A percentile compares a stretch with the other conserved stretches of the same genome.
Evolutionary conservation across 2,113 vertebrate genomes (phyloP).

Genomic region (Climacteris rufus): DNA sequence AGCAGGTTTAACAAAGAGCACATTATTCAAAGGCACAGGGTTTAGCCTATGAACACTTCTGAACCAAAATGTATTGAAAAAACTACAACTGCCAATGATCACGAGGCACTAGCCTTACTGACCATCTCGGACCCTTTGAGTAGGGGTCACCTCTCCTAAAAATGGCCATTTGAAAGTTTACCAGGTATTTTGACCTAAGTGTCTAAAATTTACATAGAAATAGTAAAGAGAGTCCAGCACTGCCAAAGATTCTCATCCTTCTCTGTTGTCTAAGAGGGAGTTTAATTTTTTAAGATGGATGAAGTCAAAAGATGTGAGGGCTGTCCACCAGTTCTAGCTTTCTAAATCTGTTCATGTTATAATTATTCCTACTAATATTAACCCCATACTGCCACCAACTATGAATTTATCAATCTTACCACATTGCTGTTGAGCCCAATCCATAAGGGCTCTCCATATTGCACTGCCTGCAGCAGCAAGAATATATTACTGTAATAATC

Average conservation of each 20-base stretch:
- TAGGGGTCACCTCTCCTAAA: neutral
- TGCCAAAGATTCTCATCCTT: neutral
- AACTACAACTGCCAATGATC: neutral
- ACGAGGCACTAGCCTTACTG: neutral
- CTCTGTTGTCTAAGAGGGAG: neutral
- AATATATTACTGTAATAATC: slow-evolving; percentile 75
- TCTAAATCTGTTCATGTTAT: neutral
- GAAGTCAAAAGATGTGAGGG: neutral
- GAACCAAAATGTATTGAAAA: neutral
- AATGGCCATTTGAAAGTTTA: neutral
- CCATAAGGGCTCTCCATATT: slow-evolving; percentile 78
- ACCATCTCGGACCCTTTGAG: neutral
- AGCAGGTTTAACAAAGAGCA: neutral
- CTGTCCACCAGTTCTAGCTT: neutral
- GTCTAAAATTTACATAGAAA: neutral
- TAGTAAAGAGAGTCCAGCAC: neutral
- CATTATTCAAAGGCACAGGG: neutral
- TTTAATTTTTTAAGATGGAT: neutral
- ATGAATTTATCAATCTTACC: slow-evolving; percentile 71
- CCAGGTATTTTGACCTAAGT: neutral
- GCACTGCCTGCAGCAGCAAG: slow-evolving; percentile 64
- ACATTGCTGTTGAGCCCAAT: slow-evolving; percentile 88
- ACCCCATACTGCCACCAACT: neutral
- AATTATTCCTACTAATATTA: neutral
- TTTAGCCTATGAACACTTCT: neutral